phyloP scores from a whole-genome alignment of 2,113 vertebrate genomes.

The Athene cunicularia region DNA sequence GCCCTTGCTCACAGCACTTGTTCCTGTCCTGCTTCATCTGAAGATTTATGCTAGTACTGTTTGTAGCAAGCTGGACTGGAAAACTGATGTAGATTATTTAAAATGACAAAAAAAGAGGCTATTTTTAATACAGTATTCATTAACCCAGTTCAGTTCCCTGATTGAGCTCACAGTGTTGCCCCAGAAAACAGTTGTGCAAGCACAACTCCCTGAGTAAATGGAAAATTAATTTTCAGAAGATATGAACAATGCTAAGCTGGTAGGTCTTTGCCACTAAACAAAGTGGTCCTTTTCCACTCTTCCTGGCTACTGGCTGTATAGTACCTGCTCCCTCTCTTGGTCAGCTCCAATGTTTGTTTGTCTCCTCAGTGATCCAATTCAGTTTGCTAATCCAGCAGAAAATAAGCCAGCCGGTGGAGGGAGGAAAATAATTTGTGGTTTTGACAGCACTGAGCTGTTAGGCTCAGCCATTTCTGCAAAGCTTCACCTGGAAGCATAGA shows the following conservation, averaged over 20 bases:
- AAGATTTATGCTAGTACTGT: not conserved
- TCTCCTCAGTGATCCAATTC: not conserved
- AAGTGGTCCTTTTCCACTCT: not conserved
- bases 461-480: not conserved
- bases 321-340: not conserved
- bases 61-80: not conserved
- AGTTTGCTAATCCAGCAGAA: not conserved
- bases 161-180: not conserved
- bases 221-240: not conserved
- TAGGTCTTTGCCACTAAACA: not conserved
- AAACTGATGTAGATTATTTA: not conserved
- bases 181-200: not conserved
- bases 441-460: not conserved
- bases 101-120: not conserved
- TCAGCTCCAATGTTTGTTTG: not conserved
- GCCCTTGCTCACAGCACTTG: not conserved
- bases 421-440: not conserved
- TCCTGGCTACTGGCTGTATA: not conserved
- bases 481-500: conserved; percentile 1
- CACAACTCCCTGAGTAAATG: not conserved
- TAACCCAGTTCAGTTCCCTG: not conserved
- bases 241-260: not conserved
- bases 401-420: not conserved
- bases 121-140: not conserved
- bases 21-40: not conserved